phyloP scores from a whole-genome alignment of 2,797 vertebrate species.

The Numenius phaeopus region DNA sequence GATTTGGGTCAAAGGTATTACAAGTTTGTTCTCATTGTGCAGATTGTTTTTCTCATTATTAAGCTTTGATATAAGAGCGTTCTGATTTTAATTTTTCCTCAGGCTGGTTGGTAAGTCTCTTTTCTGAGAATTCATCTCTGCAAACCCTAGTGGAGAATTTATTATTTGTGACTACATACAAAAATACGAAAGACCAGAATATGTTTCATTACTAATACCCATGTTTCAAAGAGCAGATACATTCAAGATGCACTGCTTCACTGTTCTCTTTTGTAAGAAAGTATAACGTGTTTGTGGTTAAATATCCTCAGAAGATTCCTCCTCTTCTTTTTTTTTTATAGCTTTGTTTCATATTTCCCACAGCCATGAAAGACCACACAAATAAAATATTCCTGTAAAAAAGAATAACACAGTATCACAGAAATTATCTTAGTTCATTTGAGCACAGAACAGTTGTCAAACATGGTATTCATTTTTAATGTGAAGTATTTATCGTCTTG shows the following conservation, averaged over 20 bases:
- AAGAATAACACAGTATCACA: conserved; percentile 27
- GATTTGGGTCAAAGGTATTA: background rate
- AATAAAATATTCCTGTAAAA: conserved; percentile 58
- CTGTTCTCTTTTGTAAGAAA: background rate
- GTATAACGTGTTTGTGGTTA: conserved; percentile 44
- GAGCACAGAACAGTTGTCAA: conserved; percentile 47
- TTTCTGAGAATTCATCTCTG: background rate
- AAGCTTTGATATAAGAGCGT: background rate
- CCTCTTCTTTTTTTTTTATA: conserved; percentile 3
- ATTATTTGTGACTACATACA: background rate
- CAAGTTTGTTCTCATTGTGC: background rate
- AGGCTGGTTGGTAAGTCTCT: background rate
- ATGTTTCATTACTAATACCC: background rate
- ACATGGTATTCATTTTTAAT: conserved; percentile 37
- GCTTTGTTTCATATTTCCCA: conserved; percentile 40
- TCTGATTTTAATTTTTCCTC: background rate
- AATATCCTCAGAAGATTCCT: conserved; percentile 32
- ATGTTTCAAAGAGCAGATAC: background rate
- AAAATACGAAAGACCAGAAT: background rate
- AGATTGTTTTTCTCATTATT: background rate
- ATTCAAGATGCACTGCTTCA: background rate
- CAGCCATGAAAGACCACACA: conserved; percentile 47
- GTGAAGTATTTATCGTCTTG: background rate
- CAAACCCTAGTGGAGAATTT: background rate
- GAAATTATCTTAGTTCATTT: conserved; percentile 51